A percentile compares a stretch with the other conserved stretches of the same genome.
These are phyloP conservation scores for Eretmocerus hayati DNA, from an alignment of 2,888 invertebrate species.

Conservation along the genomic window DNA sequence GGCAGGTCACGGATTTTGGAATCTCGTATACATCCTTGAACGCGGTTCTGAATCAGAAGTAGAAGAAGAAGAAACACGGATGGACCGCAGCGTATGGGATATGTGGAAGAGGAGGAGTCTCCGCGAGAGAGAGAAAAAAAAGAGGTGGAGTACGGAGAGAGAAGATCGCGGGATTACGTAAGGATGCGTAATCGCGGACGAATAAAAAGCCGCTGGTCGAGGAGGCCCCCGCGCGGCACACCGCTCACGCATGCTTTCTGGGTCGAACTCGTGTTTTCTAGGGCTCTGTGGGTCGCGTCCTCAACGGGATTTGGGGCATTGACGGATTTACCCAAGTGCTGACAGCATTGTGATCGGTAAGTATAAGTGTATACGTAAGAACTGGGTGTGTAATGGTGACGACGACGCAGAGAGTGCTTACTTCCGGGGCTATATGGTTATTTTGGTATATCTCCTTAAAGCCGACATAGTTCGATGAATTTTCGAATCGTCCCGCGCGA, in stretches of 20 bases:
- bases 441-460: too few relatives aligned
- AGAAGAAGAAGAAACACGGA: too few relatives aligned
- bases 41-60: too few relatives aligned
- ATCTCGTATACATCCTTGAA: too few relatives aligned
- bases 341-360: neutral
- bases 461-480: too few relatives aligned
- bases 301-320: neutral
- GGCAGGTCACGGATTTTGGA: too few relatives aligned
- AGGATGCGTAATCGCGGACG: constrained; percentile 16
- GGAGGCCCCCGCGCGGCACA: constrained; percentile 5
- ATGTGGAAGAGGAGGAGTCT: neutral
- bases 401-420: too few relatives aligned
- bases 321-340: neutral
- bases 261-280: constrained; percentile 4
- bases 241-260: constrained; percentile 7
- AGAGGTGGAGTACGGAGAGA: neutral
- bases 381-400: too few relatives aligned
- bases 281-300: too few relatives aligned
- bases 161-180: constrained; percentile 12
- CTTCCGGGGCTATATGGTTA: too few relatives aligned
- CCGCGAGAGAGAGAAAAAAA: neutral
- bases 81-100: too few relatives aligned
- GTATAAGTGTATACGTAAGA: neutral
- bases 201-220: constrained; percentile 7
- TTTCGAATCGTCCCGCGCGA: too few relatives aligned